Base-by-base conservation (phyloP, 2,797 vertebrate species). In the Fringilla coelebs region DNA sequence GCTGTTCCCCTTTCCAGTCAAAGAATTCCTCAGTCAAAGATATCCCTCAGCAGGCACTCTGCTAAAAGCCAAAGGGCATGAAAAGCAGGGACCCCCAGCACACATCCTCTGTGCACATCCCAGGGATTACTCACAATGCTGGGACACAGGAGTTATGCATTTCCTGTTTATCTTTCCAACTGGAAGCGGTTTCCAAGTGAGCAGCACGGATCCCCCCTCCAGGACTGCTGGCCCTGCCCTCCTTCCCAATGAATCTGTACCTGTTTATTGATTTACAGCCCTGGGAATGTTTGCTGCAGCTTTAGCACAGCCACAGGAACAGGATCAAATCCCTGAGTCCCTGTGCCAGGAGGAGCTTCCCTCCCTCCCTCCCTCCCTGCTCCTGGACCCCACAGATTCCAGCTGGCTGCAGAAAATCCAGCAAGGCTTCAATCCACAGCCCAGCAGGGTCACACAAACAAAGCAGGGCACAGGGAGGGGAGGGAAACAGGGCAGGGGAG, bases 141-240 rank as follows among this genome's bases (percentile, higher is more conserved):
- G 80, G 91, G 62, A 78, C 82, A 46, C 13, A 87, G 66, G 5
- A 72, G 93, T 62, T 92, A 62, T 90, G 96, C 26, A 21, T 93
- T 97, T 97, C 96, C 97, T 97, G 95, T 96, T 97, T 96, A 93
- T 90, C 84, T 68, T 65, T 81, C 63, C 58, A 46, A 61, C 85
- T 94, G 91, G 67, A 91, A 77, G 34, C 6, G 48, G 66, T 48
- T 90, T 94, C 92, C 88, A 86, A 94, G 84, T 2, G n/a, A 94
- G 86, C 49, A 55, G 84, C 93, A 51, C 1, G 0, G 51, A 66
- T 52, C 66, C 52, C 21, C 32, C 68, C 57, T 2, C 20, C 62
- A 61, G 41, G 21, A 48, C 55, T 43, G 45, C 15, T 8, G 13
- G 18, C 49, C 48, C 71, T 51, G 41, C 36, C 43, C 81, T 66